Conservation (phyloP, 2,888 invertebrate species). For the Noctua janthe region DNA sequence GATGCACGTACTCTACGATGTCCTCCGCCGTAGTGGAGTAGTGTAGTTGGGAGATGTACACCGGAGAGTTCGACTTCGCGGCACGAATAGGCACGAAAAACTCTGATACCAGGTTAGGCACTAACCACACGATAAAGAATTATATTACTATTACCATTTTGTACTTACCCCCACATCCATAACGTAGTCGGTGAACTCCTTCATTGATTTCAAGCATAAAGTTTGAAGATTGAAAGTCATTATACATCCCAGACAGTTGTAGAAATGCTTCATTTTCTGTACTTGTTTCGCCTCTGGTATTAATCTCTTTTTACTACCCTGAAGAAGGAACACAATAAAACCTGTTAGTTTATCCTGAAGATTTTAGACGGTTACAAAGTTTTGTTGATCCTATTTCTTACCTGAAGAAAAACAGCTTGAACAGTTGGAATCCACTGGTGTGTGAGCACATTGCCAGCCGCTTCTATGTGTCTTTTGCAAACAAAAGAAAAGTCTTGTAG, state of each 20-base stretch:
- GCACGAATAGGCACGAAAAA: too few species aligned
- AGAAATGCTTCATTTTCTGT: conserved; percentile 93
- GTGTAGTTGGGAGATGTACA: too few species aligned
- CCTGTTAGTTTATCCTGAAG: background rate
- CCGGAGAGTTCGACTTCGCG: too few species aligned
- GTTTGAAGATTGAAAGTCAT: conserved; percentile 97
- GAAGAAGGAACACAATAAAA: conserved; percentile 57
- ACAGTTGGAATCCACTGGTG: conserved; percentile 92
- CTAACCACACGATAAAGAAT: too few species aligned
- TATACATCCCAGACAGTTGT: conserved; percentile 95
- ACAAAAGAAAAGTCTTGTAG: conserved; percentile 91
- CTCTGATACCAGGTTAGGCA: too few species aligned
- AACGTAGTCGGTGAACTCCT: conserved; percentile 94
- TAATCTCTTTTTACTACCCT: conserved; percentile 92
- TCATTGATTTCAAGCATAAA: conserved; percentile 94
- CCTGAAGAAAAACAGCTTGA: conserved; percentile 91
- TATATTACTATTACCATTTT: too few species aligned
- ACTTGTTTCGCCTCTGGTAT: conserved; percentile 92
- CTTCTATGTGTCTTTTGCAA: conserved; percentile 90
- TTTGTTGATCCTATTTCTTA: conserved; percentile 64
- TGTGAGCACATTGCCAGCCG: conserved; percentile 91
- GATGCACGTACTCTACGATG: too few species aligned
- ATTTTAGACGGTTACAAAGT: background rate
- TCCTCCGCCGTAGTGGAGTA: too few species aligned
- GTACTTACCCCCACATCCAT: conserved; percentile 93